phyloP scores from a whole-genome alignment of 2,888 invertebrate species.

The Lycaena phlaeas region DNA sequence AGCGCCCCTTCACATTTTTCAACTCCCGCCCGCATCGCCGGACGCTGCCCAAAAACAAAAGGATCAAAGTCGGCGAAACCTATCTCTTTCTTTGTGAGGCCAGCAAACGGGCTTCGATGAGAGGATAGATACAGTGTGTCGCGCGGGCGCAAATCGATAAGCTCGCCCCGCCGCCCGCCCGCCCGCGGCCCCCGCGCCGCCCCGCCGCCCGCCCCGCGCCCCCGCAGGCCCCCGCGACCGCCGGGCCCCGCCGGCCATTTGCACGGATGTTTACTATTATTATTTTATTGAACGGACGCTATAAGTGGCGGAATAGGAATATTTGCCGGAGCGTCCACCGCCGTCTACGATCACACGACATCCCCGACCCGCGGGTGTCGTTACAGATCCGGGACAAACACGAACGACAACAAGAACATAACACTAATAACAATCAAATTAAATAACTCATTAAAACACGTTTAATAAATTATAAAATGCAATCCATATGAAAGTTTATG shows the following conservation, averaged over 20 bases:
- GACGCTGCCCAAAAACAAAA: constrained; percentile 74
- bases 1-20: constrained; percentile 70
- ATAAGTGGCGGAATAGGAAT: constrained; percentile 62
- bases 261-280: constrained; percentile 72
- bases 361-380: not conserved
- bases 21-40: constrained; percentile 70
- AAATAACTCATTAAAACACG: no score
- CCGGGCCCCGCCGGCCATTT: constrained; percentile 60
- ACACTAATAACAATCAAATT: no score
- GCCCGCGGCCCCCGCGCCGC: constrained; percentile 18
- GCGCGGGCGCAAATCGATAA: constrained; percentile 71
- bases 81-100: constrained; percentile 73
- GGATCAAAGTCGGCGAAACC: constrained; percentile 73
- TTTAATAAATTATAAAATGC: no score
- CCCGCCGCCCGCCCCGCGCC: constrained; percentile 33
- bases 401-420: no score
- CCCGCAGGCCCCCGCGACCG: constrained; percentile 30
- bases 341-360: not conserved
- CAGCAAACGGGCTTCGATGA: constrained; percentile 68
- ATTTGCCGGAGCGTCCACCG: constrained; percentile 43
- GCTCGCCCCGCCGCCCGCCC: constrained; percentile 30
- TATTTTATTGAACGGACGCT: constrained; percentile 70
- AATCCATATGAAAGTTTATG: no score
- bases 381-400: not conserved
- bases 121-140: constrained; percentile 70